Evolutionary conservation across 2,888 invertebrate genomes (phyloP), one percentile per base, ranked within the genome.

Genomic region (Phragmatobia fuliginosa): DNA sequence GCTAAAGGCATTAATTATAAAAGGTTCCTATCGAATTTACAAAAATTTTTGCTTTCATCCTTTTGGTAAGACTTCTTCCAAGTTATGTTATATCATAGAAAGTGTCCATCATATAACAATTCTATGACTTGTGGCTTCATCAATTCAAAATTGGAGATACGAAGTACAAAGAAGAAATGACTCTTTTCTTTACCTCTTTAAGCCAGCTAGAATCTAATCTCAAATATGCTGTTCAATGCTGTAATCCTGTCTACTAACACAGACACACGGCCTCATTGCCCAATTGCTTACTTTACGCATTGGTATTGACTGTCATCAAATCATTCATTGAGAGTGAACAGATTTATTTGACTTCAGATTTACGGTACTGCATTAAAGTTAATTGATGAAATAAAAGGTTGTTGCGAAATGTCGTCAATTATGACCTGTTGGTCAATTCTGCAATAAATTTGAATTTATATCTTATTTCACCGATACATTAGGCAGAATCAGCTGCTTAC

Each of bases 381-480:
- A 70, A 70, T 70, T 70, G 41, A 28, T 10, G 28, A n/a, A 59
- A 66, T 70, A 58, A 70, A n/a, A 58, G 66, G 31, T 38, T 41
- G 41, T 45, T 49, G 36, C 56, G 6, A 80, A 63, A 45, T 38
- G 59, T 67, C 14, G 67, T 60, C 41, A 67, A 66, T 45, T 45
- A 33, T 16, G 38, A 59, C 41, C 38, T 62, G 41, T 38, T 31
- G 62, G 28, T 25, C 21, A 41, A 62, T 41, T 62, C 41, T 41
- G 28, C 28, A 56, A 56, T 62, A 31, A 62, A 31, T 28, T 11
- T 41, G 41, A 56, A 28, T 56, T 28, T 16, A 56, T 28, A n/a
- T 56, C 5, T 56, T 16, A 28, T 25, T 14, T 56, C 6, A 56
- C 28, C 28, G 16, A 56, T 28, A 56, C 28, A 28, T 56, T 56